phyloP scores from a whole-genome alignment of 2,113 vertebrate species.

The Melanerpes formicivorus region DNA sequence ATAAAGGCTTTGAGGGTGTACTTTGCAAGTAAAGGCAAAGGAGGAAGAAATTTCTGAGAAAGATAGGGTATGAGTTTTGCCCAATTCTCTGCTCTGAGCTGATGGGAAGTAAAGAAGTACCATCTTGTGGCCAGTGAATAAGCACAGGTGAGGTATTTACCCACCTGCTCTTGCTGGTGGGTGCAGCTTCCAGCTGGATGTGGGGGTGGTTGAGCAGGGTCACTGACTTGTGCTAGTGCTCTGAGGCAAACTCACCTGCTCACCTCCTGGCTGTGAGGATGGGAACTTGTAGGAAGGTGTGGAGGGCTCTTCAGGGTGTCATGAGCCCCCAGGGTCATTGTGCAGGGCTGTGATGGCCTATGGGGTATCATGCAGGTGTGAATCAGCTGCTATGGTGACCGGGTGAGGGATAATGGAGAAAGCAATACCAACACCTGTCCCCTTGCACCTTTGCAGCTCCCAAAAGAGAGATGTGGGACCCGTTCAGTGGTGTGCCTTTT shows the following conservation, averaged over 20 bases:
- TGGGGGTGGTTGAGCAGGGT: background rate
- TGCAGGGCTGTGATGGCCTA: background rate
- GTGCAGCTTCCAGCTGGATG: background rate
- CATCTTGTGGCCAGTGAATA: background rate
- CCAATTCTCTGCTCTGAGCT: background rate
- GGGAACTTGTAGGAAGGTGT: background rate
- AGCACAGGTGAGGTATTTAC: background rate
- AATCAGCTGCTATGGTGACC: background rate
- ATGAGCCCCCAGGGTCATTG: background rate
- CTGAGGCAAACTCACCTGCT: background rate
- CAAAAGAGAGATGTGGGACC: background rate
- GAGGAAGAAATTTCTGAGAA: background rate
- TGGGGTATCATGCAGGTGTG: background rate
- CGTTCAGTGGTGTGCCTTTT: background rate
- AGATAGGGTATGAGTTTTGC: background rate
- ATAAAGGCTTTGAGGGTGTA: background rate
- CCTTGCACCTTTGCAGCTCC: background rate
- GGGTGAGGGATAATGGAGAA: background rate
- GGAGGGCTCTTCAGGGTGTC: background rate
- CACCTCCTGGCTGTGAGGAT: background rate
- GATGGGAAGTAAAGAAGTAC: background rate
- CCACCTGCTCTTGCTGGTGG: background rate
- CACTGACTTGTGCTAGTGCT: background rate
- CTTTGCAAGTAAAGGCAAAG: background rate
- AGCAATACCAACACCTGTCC: background rate